phyloP scores from a whole-genome alignment of 2,113 vertebrate genomes.

The Rhea americana region DNA sequence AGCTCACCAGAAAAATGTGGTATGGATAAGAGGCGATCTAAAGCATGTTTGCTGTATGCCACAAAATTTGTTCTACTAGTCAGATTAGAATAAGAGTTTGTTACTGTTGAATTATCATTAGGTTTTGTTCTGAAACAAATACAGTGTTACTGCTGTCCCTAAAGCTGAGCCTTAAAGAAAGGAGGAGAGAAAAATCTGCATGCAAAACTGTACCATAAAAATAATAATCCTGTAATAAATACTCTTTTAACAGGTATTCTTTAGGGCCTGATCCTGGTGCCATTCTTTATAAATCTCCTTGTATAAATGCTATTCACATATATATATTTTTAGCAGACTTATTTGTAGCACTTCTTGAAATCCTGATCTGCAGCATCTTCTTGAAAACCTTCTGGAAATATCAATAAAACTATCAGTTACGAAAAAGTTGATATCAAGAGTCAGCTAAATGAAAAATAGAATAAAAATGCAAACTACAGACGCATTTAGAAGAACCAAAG shows the following conservation, averaged over 20 bases:
- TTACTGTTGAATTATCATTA: constrained; percentile 18
- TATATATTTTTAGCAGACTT: background rate
- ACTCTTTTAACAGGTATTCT: background rate
- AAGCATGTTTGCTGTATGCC: constrained; percentile 40
- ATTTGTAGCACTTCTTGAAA: constrained; percentile 32
- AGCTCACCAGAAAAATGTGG: constrained; percentile 64
- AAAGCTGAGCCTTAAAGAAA: background rate
- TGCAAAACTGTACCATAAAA: background rate
- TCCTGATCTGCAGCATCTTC: background rate
- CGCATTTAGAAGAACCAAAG: constrained; percentile 9
- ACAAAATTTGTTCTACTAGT: constrained; percentile 33
- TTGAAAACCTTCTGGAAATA: constrained; percentile 19
- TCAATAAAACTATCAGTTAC: constrained; percentile 23
- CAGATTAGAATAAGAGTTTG: constrained; percentile 35
- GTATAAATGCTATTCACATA: background rate
- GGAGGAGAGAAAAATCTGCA: background rate
- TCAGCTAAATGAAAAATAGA: constrained; percentile 38
- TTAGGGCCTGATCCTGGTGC: background rate
- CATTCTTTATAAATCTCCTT: background rate
- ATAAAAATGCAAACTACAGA: constrained; percentile 17
- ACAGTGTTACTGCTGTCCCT: background rate
- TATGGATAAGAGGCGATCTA: constrained; percentile 50
- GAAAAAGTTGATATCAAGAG: constrained; percentile 8
- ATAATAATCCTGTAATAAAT: background rate
- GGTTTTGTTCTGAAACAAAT: constrained; percentile 22